A percentile compares a stretch with the other conserved stretches of the same genome.
These are phyloP conservation scores for Cebidichthys violaceus DNA, from an alignment of 2,113 vertebrate species.

Conservation along the genomic window DNA sequence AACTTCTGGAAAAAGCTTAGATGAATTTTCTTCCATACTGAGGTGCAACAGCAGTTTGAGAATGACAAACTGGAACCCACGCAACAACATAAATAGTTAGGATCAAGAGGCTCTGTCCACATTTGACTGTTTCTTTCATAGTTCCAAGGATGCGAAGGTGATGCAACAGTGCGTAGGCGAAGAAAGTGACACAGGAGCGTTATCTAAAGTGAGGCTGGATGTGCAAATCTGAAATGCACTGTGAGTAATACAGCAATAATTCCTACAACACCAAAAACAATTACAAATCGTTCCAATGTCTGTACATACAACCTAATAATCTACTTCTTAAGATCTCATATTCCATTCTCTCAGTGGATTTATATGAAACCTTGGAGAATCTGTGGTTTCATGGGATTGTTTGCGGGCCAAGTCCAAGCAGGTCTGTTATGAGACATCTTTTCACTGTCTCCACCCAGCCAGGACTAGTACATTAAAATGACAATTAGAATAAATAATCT, in stretches of 20 bases:
- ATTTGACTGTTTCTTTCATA: slow-evolving; percentile 2
- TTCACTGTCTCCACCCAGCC: background rate
- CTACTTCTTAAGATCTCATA: background rate
- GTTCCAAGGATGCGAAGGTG: slow-evolving; percentile 16
- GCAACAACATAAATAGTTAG: slow-evolving; percentile 2
- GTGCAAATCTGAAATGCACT: background rate
- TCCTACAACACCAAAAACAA: background rate
- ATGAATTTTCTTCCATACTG: background rate
- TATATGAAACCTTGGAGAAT: background rate
- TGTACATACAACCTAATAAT: background rate
- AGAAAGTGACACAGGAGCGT: background rate
- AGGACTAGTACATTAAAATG: slow-evolving; percentile 10
- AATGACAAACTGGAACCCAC: slow-evolving; percentile 1
- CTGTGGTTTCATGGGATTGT: slow-evolving; percentile 5
- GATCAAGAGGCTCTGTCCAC: slow-evolving; percentile 8
- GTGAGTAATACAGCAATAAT: background rate
- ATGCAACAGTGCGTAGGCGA: background rate
- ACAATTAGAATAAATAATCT: background rate
- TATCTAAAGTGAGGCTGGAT: slow-evolving; percentile 16
- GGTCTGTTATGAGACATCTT: background rate
- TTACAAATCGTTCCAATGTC: background rate
- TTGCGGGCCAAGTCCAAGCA: background rate
- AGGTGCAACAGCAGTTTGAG: background rate
- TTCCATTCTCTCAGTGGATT: background rate
- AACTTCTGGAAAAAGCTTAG: background rate